Percentiles rank a stretch among this genome's conserved stretches.
phyloP scores from a whole-genome alignment of 2,113 vertebrate genomes.

The Hemicordylus capensis region DNA sequence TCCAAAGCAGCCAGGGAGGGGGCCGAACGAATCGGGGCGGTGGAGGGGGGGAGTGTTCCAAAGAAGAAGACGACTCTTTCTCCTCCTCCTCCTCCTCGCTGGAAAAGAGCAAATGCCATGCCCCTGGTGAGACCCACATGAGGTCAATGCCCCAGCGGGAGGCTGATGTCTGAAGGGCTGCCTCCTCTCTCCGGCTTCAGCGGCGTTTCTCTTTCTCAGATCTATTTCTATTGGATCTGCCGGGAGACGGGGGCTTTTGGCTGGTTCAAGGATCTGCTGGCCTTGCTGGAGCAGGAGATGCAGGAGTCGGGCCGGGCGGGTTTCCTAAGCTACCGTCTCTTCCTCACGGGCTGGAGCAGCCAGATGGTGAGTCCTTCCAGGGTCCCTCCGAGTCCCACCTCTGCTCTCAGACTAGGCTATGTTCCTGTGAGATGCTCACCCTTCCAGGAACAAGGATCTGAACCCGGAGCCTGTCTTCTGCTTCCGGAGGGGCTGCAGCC shows the following conservation, averaged over 20 bases:
- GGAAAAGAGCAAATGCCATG: not conserved
- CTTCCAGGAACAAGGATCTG: too few relatives aligned
- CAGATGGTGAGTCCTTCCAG: conserved; percentile 85
- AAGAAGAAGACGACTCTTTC: too few relatives aligned
- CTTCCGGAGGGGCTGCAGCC: too few relatives aligned
- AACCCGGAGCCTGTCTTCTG: too few relatives aligned
- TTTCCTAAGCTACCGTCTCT: conserved; percentile 91
- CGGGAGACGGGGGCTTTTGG: conserved; percentile 89
- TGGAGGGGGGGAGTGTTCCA: too few relatives aligned
- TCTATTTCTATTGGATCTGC: conserved; percentile 96
- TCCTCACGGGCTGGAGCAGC: conserved; percentile 87
- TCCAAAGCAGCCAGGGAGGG: too few relatives aligned
- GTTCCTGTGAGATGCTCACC: too few relatives aligned
- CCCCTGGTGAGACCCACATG: too few relatives aligned
- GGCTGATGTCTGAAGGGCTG: not conserved
- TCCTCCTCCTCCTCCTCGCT: not conserved
- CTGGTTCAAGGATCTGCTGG: conserved; percentile 91
- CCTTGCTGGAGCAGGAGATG: conserved; percentile 90
- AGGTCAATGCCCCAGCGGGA: too few relatives aligned
- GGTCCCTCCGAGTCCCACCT: too few relatives aligned
- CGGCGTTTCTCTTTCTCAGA: conserved; percentile 72
- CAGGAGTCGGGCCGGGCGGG: conserved; percentile 83
- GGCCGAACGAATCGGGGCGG: too few relatives aligned
- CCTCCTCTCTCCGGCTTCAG: not conserved
- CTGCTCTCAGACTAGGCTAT: too few relatives aligned